These are phyloP conservation scores for Dallia pectoralis DNA, from an alignment of 2,797 vertebrate genomes.

Conservation along the genomic window DNA sequence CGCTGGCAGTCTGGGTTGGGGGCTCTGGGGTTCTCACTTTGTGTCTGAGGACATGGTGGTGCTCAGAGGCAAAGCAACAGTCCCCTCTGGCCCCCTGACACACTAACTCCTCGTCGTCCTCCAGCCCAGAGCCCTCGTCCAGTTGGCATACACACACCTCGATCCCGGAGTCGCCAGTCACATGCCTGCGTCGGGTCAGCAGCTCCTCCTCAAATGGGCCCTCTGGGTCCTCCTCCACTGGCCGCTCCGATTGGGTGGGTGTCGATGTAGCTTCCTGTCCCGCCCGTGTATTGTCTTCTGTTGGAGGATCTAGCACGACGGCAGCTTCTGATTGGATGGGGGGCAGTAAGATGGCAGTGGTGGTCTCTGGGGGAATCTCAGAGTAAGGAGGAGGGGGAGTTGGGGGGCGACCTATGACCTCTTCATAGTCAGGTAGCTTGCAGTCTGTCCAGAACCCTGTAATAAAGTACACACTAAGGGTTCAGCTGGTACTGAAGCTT, in stretches of 20 bases:
- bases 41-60: conserved; percentile 55
- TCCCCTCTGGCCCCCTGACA: conserved; percentile 62
- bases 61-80: conserved; percentile 65
- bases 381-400: conserved; percentile 82
- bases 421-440: conserved; percentile 83
- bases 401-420: conserved; percentile 79
- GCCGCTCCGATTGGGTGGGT: conserved; percentile 33
- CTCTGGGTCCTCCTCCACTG: conserved; percentile 39
- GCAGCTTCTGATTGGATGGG: conserved; percentile 41
- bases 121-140: conserved; percentile 69
- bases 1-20: conserved; percentile 51
- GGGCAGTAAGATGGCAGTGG: conserved; percentile 38
- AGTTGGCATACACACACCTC: conserved; percentile 80
- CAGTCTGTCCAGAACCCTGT: conserved; percentile 82
- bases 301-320: conserved; percentile 38
- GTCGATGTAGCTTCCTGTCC: conserved; percentile 24
- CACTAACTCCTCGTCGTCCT: conserved; percentile 68
- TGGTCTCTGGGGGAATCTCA: conserved; percentile 64
- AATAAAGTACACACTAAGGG: conserved; percentile 28
- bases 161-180: conserved; percentile 82
- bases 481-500: not conserved
- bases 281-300: conserved; percentile 26
- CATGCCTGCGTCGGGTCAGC: conserved; percentile 73
- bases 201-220: conserved; percentile 59
- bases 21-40: conserved; percentile 62